Percentiles rank a stretch among this genome's conserved stretches.
Conservation (phyloP, 2,113 vertebrate species). For the Scalopus aquaticus region DNA sequence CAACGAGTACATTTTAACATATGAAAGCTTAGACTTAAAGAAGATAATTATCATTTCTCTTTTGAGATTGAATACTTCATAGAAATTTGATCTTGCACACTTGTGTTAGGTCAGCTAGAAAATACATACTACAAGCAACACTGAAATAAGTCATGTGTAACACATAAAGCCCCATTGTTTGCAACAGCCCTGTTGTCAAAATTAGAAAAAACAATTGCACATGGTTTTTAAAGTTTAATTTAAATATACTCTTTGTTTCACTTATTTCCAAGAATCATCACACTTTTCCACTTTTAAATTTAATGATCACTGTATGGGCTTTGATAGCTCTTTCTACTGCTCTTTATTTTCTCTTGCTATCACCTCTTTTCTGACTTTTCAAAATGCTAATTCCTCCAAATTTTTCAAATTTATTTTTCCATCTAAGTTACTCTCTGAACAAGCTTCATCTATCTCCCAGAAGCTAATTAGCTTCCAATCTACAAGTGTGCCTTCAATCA, state of each 20-base stretch:
- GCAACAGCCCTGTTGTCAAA: background rate
- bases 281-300: background rate
- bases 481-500: background rate
- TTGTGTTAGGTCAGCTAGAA: background rate
- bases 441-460: background rate
- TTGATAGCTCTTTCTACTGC: background rate
- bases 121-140: background rate
- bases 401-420: background rate
- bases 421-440: background rate
- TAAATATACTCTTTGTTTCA: background rate
- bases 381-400: background rate
- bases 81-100: background rate
- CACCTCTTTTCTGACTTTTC: background rate
- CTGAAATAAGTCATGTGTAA: background rate
- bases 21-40: conserved; percentile 34
- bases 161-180: background rate
- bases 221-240: background rate
- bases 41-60: conserved; percentile 1
- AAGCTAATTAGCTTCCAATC: background rate
- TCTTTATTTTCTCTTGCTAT: background rate
- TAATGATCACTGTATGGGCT: background rate
- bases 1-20: conserved; percentile 14
- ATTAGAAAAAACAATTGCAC: background rate
- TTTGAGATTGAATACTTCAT: conserved; percentile 2
- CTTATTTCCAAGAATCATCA: background rate